These are phyloP conservation scores for Fissipunctia ypsillon DNA, from an alignment of 2,888 invertebrate genomes.

Conservation along the genomic window DNA sequence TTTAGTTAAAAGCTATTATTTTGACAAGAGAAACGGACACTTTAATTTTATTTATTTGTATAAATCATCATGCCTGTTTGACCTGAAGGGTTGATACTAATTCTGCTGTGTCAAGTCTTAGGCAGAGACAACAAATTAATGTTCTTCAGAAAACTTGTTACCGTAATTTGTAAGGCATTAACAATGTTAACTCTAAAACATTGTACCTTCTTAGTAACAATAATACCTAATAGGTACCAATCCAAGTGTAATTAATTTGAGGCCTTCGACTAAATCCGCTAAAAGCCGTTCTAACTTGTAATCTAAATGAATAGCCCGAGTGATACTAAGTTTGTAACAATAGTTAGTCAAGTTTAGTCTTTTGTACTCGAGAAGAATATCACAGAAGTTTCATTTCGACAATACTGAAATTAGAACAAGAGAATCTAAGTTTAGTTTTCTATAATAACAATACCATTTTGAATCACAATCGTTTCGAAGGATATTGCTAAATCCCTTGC, in stretches of 20 bases:
- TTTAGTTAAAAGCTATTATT: too few relatives aligned
- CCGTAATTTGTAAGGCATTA: neutral
- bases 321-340: conserved; percentile 47
- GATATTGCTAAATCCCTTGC: too few relatives aligned
- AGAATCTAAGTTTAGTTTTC: neutral
- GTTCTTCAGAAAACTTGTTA: neutral
- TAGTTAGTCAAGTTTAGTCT: conserved; percentile 32
- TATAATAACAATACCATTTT: too few relatives aligned
- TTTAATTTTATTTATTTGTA: too few relatives aligned
- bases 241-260: conserved; percentile 31
- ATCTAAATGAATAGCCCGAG: conserved; percentile 45
- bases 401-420: neutral
- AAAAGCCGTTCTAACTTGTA: conserved; percentile 38
- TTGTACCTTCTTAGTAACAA: conserved; percentile 1
- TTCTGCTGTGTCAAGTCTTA: neutral
- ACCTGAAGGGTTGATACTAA: neutral
- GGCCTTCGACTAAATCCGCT: conserved; percentile 8
- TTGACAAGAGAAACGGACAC: too few relatives aligned
- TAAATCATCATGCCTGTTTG: neutral
- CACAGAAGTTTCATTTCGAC: conserved; percentile 48
- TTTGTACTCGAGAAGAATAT: neutral
- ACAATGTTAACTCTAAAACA: neutral
- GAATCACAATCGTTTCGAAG: too few relatives aligned
- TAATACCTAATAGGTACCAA: neutral
- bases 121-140: neutral